Evolutionary conservation across 2,113 vertebrate species (phyloP).

Genomic region (Mus pahari): DNA sequence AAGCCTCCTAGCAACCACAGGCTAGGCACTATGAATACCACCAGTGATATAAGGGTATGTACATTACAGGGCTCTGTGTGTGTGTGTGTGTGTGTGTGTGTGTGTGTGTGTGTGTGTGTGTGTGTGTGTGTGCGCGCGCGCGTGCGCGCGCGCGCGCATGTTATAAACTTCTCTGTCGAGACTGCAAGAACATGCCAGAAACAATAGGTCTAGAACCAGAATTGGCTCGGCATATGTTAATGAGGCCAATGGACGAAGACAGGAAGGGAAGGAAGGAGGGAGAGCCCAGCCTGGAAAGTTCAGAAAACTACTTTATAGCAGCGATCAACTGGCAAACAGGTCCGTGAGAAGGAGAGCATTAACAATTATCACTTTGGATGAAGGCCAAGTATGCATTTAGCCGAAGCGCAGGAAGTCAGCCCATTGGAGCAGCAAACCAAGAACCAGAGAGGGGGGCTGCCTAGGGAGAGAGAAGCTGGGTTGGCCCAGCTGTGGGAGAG

Average conservation of each 20-base stretch:
- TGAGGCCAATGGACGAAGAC: background rate
- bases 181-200: background rate
- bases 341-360: background rate
- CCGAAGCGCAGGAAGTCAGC: background rate
- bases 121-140: background rate
- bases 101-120: background rate
- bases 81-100: background rate
- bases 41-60: background rate
- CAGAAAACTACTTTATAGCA: background rate
- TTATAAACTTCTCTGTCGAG: background rate
- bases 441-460: background rate
- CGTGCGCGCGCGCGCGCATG: background rate
- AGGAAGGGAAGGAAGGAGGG: background rate
- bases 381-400: constrained; percentile 36
- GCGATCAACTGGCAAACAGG: constrained; percentile 7
- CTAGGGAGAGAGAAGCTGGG: background rate
- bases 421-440: background rate
- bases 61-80: background rate
- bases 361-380: background rate
- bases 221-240: background rate
- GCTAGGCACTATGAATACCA: background rate
- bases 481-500: background rate
- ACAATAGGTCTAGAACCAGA: background rate
- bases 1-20: background rate
- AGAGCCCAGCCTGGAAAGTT: background rate